phyloP scores from a whole-genome alignment of 2,888 invertebrate genomes.

The Pseudococcus jackbeardsleyi region DNA sequence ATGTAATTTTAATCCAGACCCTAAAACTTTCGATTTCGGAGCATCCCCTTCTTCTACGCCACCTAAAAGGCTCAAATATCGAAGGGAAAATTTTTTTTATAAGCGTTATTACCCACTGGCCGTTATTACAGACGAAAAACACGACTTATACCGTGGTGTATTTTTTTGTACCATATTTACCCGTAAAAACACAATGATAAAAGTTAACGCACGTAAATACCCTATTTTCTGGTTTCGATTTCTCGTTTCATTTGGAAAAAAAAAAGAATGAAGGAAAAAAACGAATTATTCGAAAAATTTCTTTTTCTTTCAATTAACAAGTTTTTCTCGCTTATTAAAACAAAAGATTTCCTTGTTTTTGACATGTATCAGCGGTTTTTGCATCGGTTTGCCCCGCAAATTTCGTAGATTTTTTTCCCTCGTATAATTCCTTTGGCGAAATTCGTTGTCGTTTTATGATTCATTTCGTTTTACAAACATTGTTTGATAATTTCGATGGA shows the following conservation, averaged over 20 bases:
- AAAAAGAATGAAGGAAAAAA: neutral
- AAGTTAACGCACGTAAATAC: neutral
- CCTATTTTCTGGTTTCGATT: neutral
- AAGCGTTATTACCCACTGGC: neutral
- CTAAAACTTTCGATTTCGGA: neutral
- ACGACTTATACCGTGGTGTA: neutral
- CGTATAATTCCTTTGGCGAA: neutral
- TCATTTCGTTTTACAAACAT: neutral
- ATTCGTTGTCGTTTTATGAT: neutral
- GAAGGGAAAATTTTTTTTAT: slow-evolving; percentile 19
- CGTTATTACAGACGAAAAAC: neutral
- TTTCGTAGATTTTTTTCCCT: neutral
- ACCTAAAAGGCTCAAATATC: neutral
- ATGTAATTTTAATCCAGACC: slow-evolving; percentile 18
- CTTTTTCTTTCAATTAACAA: slow-evolving; percentile 35
- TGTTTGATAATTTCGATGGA: neutral
- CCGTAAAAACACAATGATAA: neutral
- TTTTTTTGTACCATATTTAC: neutral
- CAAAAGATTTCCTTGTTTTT: slow-evolving; percentile 54
- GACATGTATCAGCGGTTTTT: slow-evolving; percentile 38
- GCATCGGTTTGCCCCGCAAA: neutral
- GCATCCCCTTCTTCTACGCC: neutral
- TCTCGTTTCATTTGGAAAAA: neutral
- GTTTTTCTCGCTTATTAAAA: slow-evolving; percentile 60
- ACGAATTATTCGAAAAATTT: neutral